Evolutionary conservation across 2,888 invertebrate species (phyloP), one percentile per base, ranked within the genome.

Genomic region (Rosalia funebris): DNA sequence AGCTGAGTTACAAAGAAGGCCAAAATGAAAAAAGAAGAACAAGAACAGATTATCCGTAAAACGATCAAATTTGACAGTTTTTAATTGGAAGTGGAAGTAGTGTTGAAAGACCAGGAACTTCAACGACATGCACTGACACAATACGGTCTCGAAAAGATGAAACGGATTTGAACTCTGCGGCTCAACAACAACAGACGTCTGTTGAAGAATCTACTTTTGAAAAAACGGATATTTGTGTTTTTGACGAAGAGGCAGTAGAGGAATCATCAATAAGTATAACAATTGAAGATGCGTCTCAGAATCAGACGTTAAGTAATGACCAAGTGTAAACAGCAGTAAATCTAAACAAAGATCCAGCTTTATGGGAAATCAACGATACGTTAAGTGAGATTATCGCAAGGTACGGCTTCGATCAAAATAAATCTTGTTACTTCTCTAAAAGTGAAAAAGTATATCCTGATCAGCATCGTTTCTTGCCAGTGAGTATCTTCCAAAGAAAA

Each of bases 401-500:
- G n/a, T 4, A 57, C 32, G 47, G 48, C 32, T 48, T 41, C 17
- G 44, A 41, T 17, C 42, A 47, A 57, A 48, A 48, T 9, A 53
- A 53, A 53, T 32, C 17, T 14, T 53, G 42, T 32, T 31, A 53
- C 31, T 42, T 53, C 19, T 15, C 42, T 7, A 47, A 47, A 39
- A 47, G 41, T 47, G 41, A 4, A 15, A 47, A 41, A 41, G 25
- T 41, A n/a, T 56, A 47, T 47, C 14, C 46, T 14, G 56, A 56
- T 47, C 32, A 47, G 3, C 20, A 31, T n/a, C 39, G 56, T 41
- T 47, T 11, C 20, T 25, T 56, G 10, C 32, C 46, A 39, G 14
- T 20, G 25, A 41, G n/a, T 16, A 37, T 47, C 17, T 47, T 47
- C 15, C 2, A 47, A 19, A 56, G 56, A 47, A 56, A 56, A 46